A percentile compares a stretch with the other conserved stretches of the same genome.
These are phyloP conservation scores for Anastatus disparis DNA, from an alignment of 1,140 invertebrate genomes.

Conservation along the genomic window DNA sequence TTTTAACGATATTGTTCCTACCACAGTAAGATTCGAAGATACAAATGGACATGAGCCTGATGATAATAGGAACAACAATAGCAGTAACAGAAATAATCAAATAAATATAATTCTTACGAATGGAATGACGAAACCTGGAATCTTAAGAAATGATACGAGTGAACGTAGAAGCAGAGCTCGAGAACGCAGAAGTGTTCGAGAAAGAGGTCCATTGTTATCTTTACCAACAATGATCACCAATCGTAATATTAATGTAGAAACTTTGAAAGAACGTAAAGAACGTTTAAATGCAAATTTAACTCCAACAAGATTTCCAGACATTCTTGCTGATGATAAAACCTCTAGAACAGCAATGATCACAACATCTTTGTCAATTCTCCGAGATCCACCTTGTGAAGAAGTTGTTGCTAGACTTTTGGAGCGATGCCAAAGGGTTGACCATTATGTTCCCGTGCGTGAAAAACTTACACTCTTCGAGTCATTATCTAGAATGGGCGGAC, in stretches of 20 bases:
- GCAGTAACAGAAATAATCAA: slow-evolving; percentile 4
- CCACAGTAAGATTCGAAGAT: slow-evolving; percentile 42
- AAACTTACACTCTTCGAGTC: slow-evolving; percentile 73
- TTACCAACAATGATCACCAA: slow-evolving; percentile 2
- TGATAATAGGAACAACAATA: slow-evolving; percentile 52
- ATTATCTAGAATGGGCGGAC: slow-evolving; percentile 66
- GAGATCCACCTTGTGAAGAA: slow-evolving; percentile 50
- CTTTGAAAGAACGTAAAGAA: slow-evolving; percentile 49
- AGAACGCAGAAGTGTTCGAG: slow-evolving; percentile 56
- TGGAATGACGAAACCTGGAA: slow-evolving; percentile 38
- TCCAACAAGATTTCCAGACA: not conserved
- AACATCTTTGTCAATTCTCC: slow-evolving; percentile 8
- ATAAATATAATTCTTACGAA: slow-evolving; percentile 12
- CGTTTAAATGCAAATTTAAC: slow-evolving; percentile 36
- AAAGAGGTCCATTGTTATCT: slow-evolving; percentile 29
- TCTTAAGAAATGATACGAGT: slow-evolving; percentile 49
- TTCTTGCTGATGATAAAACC: not conserved
- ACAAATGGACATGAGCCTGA: slow-evolving; percentile 39
- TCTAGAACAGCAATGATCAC: slow-evolving; percentile 2
- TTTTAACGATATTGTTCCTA: slow-evolving; percentile 2
- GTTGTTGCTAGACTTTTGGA: slow-evolving; percentile 67
- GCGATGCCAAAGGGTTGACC: slow-evolving; percentile 70
- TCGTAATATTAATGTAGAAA: slow-evolving; percentile 40
- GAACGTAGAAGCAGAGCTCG: slow-evolving; percentile 60
- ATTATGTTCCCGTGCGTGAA: slow-evolving; percentile 72